Base-by-base conservation (phyloP, 2,888 invertebrate species). In the Drosophila austrosaltans region DNA sequence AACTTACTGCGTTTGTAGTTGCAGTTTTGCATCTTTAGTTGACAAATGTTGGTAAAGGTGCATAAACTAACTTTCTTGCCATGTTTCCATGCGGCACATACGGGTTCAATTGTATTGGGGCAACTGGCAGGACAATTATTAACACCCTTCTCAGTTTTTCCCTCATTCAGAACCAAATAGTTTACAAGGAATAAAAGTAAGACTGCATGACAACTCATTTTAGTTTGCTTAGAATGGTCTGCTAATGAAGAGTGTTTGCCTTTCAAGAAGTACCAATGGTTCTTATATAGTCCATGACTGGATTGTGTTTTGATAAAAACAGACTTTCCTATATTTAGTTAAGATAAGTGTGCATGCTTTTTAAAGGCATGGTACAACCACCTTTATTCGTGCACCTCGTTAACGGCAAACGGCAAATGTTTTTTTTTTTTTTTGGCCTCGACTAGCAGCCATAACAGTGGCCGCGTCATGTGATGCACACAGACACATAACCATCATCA, bases 401-500 rank as follows among this genome's bases (percentile, higher is more conserved):
- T 70, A 59, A 62, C 57, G 28, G 58, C 78, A 77, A 80, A 75
- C 69, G 69, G 64, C 71, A 74, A 61, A 66, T 75, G 66, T 56
- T 72, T 81, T 16, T 16, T 16, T 16, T 16, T 16, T 16, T 16
- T 16, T 81, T 53, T 73, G 81, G 73, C 81, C 84, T 80, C 80
- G 84, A 65, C 62, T 12, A 16, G 39, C 42, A 42, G 53, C 62
- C 53, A 61, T 58, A 69, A 66, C 63, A 22, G 53, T 36, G 48
- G 28, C 56, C 42, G 58, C 63, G 63, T 63, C 76, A 64, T 81
- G 71, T 75, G 82, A 76, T 79, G 85, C 77, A 60, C 56, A 75
- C 65, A 75, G 77, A 63, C 65, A 54, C 64, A 58, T 53, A 10
- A 25, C 25, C 48, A 10, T 3, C 44, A 44, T 44, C 44, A 20